A percentile compares a stretch with the other conserved stretches of the same genome.
Conservation (phyloP, 2,797 vertebrate species). For the Erpetoichthys calabaricus region DNA sequence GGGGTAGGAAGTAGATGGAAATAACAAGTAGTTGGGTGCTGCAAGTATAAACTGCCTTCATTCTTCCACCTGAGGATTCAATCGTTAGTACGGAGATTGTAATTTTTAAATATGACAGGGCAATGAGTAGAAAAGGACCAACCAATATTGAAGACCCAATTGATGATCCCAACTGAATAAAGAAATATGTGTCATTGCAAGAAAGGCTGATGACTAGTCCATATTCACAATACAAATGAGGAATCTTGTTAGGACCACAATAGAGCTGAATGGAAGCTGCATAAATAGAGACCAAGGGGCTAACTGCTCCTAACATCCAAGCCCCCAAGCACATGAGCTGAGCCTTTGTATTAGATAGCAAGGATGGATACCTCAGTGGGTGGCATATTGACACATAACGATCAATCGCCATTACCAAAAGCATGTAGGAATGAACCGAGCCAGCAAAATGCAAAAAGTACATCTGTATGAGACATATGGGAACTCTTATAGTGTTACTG, state of each 20-base stretch:
- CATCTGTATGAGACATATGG: constrained; percentile 39
- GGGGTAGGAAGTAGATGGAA: constrained; percentile 21
- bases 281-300: no score
- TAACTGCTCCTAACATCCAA: no score
- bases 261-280: no score
- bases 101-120: no score
- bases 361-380: constrained; percentile 28
- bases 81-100: constrained; percentile 9
- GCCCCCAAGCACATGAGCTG: no score
- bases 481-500: constrained; percentile 24
- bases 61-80: constrained; percentile 20
- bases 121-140: no score
- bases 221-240: no score
- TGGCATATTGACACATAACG: constrained; percentile 34
- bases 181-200: no score
- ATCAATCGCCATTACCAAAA: constrained; percentile 40
- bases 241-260: no score
- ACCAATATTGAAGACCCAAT: no score
- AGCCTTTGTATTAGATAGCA: constrained; percentile 22
- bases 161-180: no score
- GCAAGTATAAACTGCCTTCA: constrained; percentile 26
- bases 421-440: constrained; percentile 40
- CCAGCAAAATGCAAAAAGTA: constrained; percentile 45
- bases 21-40: constrained; percentile 29
- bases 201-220: no score